These are phyloP conservation scores for Chloroceryle amazona DNA, from an alignment of 2,797 vertebrate genomes.

Conservation along the genomic window DNA sequence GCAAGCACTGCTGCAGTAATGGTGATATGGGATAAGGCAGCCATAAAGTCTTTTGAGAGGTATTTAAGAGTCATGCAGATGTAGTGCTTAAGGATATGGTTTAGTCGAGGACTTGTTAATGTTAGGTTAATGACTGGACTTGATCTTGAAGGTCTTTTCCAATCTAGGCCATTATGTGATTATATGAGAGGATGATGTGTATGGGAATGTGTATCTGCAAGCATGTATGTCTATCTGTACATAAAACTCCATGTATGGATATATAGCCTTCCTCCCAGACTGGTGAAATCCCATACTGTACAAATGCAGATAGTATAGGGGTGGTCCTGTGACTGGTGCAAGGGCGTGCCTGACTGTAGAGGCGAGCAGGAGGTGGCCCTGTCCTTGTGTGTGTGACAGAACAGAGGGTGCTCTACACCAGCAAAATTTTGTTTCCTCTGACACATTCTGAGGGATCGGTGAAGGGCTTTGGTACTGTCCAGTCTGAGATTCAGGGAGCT, in stretches of 20 bases:
- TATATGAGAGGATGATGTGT: not conserved
- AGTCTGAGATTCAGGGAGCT: not conserved
- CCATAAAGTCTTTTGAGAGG: not conserved
- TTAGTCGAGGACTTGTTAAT: too few species aligned
- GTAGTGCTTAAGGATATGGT: too few species aligned
- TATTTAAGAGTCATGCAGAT: too few species aligned
- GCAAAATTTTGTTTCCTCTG: not conserved
- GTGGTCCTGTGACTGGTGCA: fast-evolving
- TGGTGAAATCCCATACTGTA: not conserved
- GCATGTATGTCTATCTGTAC: fast-evolving
- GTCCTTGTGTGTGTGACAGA: fast-evolving
- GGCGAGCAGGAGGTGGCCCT: not conserved
- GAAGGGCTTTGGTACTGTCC: not conserved
- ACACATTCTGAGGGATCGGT: not conserved
- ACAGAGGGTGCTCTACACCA: fast-evolving
- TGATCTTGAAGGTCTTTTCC: too few species aligned
- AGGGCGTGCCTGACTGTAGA: not conserved
- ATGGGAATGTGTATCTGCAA: not conserved
- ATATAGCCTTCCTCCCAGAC: not conserved
- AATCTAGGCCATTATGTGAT: too few species aligned
- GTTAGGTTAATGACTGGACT: too few species aligned
- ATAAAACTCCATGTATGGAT: not conserved
- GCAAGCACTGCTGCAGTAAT: not conserved
- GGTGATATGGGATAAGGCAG: not conserved
- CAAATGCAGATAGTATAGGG: not conserved